Evolutionary conservation across 1,140 invertebrate species (phyloP), one percentile per base, ranked within the genome.

Genomic region (Anastrepha ludens): DNA sequence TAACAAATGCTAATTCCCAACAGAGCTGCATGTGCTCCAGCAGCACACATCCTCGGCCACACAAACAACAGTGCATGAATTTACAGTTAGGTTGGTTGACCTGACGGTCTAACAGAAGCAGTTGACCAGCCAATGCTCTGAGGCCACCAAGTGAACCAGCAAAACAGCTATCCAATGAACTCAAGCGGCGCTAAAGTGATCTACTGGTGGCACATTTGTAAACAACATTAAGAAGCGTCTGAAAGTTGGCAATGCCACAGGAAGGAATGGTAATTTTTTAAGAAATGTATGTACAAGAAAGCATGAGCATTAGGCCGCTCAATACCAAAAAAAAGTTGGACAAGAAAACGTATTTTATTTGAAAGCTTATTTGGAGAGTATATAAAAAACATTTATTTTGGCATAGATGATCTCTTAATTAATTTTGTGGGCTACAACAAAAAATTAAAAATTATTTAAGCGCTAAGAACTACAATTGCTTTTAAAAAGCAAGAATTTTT

Each of bases 91-190:
- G 2, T 74, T 50, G 67, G 13, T 70, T 70, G 41, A 44, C 13
- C 41, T 2, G 67, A 4, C 67, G 41, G 67, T 39, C 67, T 29
- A 74, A 47, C 67, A 47, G 15, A 44, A 41, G 4, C 41, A 74
- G 29, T 67, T 39, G 64, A 74, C 13, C 11, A 55, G 20, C 47
- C 8, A 81, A 55, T 7, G 50, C 74, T 55, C 74, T 58, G 44
- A 41, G 74, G 50, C 17, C 74, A 55, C 17, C 9, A 81, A 81
- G 20, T 81, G 74, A 81, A 81, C 44, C 74, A 81, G 11, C 17
- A 55, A 81, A 81, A 81, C 74, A 81, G 44, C 17, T 47, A 81
- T 81, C 9, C 50, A 81, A 55, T 81, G 74, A 81, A 55, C 50
- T 41, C 47, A 81, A 81, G 6, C 50, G 50, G n/a, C 50, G 44